A percentile compares a stretch with the other conserved stretches of the same genome.
Conservation (phyloP, 2,113 vertebrate genomes). For the Ancistrus triradiatus region DNA sequence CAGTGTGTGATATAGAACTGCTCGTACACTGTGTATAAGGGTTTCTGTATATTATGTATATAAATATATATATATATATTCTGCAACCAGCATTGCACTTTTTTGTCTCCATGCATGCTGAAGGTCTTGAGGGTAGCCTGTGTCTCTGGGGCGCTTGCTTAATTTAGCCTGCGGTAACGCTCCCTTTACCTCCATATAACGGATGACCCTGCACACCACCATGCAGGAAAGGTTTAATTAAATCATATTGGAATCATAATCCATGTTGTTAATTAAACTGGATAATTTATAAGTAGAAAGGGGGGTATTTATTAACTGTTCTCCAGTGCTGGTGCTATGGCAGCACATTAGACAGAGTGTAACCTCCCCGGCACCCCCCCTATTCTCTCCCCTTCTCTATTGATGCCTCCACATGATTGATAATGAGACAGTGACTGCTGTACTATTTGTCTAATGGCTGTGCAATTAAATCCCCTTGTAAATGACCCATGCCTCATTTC, state of each 20-base stretch:
- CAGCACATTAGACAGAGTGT: constrained; percentile 30
- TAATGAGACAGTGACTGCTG: constrained; percentile 90
- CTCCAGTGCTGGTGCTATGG: constrained; percentile 45
- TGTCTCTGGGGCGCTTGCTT: constrained; percentile 40
- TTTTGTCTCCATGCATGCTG: constrained; percentile 20
- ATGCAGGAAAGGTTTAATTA: constrained; percentile 75
- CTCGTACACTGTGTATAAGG: not conserved
- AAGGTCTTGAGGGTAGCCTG: constrained; percentile 22
- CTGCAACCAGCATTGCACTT: constrained; percentile 23
- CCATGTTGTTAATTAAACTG: constrained; percentile 80
- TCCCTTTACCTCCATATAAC: constrained; percentile 53
- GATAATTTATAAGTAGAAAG: constrained; percentile 78
- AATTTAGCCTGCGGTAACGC: constrained; percentile 35
- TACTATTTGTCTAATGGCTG: constrained; percentile 99
- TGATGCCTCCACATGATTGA: constrained; percentile 95
- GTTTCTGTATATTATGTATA: not conserved
- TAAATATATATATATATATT: constrained; percentile 8
- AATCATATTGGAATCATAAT: constrained; percentile 78
- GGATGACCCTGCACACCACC: constrained; percentile 61
- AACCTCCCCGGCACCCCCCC: constrained; percentile 1
- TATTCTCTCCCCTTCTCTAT: constrained; percentile 70
- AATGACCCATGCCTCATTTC: constrained; percentile 99
- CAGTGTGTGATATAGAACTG: constrained; percentile 11
- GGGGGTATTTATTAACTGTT: constrained; percentile 75
- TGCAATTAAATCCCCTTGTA: constrained; percentile 99